A percentile compares a stretch with the other conserved stretches of the same genome.
Conservation (phyloP, 2,113 vertebrate genomes). For the Pomatostomus ruficeps region DNA sequence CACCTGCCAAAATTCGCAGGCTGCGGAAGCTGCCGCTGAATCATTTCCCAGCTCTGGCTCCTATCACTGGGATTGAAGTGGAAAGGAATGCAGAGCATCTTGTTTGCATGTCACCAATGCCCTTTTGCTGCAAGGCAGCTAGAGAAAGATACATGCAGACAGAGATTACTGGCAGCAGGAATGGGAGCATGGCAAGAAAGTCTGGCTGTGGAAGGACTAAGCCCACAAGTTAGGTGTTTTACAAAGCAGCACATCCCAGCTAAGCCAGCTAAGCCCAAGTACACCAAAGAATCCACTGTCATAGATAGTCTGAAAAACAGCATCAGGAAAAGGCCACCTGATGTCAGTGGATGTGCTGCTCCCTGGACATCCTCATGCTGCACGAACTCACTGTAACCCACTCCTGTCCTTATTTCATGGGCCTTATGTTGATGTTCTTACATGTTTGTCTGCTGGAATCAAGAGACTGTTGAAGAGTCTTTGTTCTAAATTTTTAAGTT, state of each 20-base stretch:
- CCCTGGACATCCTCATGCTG: background rate
- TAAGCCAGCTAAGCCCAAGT: background rate
- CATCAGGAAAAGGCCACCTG: background rate
- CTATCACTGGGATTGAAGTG: slow-evolving; percentile 16
- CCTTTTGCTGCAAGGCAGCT: slow-evolving; percentile 45
- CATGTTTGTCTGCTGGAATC: background rate
- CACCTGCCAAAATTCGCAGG: slow-evolving; percentile 35
- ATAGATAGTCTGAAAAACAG: background rate
- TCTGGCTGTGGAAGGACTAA: background rate
- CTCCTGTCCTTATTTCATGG: background rate
- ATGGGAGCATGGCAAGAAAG: background rate
- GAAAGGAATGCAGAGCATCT: slow-evolving; percentile 36
- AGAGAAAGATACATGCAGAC: background rate
- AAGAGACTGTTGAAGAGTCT: background rate
- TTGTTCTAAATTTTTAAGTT: background rate
- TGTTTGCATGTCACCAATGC: slow-evolving; percentile 18
- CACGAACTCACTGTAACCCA: background rate
- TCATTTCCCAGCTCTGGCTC: slow-evolving; percentile 22
- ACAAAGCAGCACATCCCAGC: background rate
- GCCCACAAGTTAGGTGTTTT: rapidly evolving
- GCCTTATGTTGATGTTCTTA: background rate
- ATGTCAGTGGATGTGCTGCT: background rate
- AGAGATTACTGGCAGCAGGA: background rate
- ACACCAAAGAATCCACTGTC: background rate
- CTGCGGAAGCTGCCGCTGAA: background rate